These are phyloP conservation scores for Albula glossodonta DNA, from an alignment of 2,113 vertebrate genomes.

Conservation along the genomic window DNA sequence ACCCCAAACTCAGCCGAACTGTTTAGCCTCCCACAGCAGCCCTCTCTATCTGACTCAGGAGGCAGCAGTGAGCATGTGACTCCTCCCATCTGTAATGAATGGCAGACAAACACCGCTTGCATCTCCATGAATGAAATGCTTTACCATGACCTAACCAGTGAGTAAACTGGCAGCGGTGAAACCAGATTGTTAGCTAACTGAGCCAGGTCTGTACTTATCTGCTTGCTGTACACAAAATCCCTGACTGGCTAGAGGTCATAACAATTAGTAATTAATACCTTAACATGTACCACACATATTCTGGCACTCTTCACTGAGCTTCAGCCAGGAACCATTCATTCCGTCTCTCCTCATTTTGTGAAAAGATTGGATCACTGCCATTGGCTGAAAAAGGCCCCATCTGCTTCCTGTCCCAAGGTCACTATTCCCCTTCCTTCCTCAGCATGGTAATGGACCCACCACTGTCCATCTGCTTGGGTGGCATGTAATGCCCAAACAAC, in stretches of 20 bases:
- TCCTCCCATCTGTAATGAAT: no score
- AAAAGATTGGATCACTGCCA: not conserved
- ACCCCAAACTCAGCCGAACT: no score
- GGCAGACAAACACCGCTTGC: no score
- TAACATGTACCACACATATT: not conserved
- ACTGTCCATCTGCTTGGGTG: not conserved
- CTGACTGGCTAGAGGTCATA: constrained; percentile 10
- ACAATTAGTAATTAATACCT: not conserved
- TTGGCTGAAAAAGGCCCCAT: not conserved
- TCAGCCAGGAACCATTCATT: not conserved
- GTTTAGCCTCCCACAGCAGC: no score
- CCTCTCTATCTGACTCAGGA: no score
- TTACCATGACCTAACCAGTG: no score
- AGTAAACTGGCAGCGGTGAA: no score
- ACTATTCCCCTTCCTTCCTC: not conserved
- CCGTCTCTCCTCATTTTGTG: not conserved
- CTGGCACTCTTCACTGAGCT: not conserved
- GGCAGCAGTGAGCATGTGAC: no score
- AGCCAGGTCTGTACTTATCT: no score
- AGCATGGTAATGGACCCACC: not conserved
- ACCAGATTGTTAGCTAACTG: no score
- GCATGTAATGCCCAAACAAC: not conserved
- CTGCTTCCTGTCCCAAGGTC: not conserved
- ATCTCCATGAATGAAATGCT: no score
- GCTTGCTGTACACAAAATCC: not conserved